Conservation (phyloP, 1,140 invertebrate genomes). For the Pogonomyrmex barbatus region DNA sequence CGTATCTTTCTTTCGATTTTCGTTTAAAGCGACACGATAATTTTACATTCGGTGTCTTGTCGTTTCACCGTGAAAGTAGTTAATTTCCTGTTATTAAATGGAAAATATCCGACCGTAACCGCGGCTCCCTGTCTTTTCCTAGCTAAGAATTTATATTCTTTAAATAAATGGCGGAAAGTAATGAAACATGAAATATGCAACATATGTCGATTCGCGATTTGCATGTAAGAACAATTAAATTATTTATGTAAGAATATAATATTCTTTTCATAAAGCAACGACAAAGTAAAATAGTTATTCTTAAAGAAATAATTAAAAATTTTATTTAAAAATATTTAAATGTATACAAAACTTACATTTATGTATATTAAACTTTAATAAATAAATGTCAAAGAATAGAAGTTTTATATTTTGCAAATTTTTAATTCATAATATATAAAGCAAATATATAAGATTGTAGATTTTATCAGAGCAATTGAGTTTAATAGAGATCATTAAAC, state of each 20-base stretch:
- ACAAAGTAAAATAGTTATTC: too few relatives aligned
- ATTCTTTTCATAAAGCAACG: too few relatives aligned
- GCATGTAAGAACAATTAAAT: neutral
- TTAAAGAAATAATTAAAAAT: too few relatives aligned
- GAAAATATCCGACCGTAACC: constrained; percentile 10
- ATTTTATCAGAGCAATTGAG: too few relatives aligned
- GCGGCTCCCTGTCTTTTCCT: neutral
- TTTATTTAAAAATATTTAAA: too few relatives aligned
- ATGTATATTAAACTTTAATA: too few relatives aligned
- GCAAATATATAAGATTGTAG: too few relatives aligned
- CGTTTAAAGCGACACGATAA: neutral
- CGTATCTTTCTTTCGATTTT: neutral
- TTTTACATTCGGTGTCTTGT: neutral
- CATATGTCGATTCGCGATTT: neutral
- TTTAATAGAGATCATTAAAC: too few relatives aligned
- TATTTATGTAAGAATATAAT: neutral
- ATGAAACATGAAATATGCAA: neutral
- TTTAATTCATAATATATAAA: too few relatives aligned
- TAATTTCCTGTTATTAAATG: constrained; percentile 6
- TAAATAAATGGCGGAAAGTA: neutral
- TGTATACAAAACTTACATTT: too few relatives aligned
- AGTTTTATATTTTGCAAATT: too few relatives aligned
- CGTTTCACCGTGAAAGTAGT: constrained; percentile 5
- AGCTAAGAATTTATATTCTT: neutral
- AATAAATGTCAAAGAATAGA: too few relatives aligned